These are phyloP conservation scores for Elysia crispata DNA, from an alignment of 2,888 invertebrate genomes.

Conservation along the genomic window DNA sequence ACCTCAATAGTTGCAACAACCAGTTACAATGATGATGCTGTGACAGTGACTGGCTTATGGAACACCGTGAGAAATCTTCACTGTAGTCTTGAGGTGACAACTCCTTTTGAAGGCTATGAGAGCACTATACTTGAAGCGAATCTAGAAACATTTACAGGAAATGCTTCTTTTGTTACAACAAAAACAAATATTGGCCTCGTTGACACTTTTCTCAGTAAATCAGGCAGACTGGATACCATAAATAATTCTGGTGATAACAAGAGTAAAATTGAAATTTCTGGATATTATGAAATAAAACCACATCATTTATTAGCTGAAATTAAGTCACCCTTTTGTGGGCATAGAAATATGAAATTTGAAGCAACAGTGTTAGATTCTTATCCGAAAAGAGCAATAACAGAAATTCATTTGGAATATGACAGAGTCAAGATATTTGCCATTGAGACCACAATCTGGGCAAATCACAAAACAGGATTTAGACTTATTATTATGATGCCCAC, in stretches of 20 bases:
- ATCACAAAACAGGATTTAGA: constrained; percentile 32
- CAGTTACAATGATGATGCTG: neutral
- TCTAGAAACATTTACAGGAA: neutral
- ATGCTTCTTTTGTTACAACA: neutral
- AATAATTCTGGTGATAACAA: constrained; percentile 1
- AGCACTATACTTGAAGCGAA: neutral
- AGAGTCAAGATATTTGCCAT: constrained; percentile 3
- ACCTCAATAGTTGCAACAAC: neutral
- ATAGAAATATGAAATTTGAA: neutral
- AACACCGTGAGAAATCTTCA: neutral
- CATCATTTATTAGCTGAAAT: neutral
- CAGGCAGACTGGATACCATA: neutral
- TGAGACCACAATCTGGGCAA: constrained; percentile 14
- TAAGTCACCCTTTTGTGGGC: neutral
- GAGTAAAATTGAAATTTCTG: constrained; percentile 36
- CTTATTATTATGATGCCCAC: constrained; percentile 32
- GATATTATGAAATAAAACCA: neutral
- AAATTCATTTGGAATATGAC: neutral
- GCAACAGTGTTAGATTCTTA: neutral
- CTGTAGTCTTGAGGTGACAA: neutral
- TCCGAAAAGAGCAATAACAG: neutral
- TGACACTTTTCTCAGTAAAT: constrained; percentile 5
- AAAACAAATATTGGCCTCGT: neutral
- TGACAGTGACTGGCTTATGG: constrained; percentile 15
- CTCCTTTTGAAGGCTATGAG: constrained; percentile 27